Percentiles rank a stretch among this genome's conserved stretches.
Conservation (phyloP, 2,113 vertebrate species). For the Aptenodytes forsteri region DNA sequence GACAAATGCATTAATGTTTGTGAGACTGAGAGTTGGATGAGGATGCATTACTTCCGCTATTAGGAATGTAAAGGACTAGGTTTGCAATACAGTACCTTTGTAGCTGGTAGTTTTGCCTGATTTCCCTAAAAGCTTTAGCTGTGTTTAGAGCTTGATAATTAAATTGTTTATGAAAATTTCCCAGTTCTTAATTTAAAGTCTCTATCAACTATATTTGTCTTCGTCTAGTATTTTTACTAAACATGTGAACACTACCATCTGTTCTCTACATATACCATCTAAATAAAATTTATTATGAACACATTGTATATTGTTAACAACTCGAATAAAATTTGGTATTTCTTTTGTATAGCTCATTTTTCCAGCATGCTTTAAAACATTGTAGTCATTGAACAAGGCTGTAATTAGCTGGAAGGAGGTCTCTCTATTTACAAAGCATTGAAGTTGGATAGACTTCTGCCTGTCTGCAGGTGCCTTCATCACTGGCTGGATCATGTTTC, state of each 20-base stretch:
- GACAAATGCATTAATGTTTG: background rate
- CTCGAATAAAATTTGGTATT: background rate
- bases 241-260: background rate
- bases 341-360: conserved; percentile 9
- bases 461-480: background rate
- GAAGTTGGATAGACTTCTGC: background rate
- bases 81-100: background rate
- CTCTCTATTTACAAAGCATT: background rate
- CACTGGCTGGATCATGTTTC: background rate
- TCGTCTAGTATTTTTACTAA: conserved; percentile 30
- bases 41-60: background rate
- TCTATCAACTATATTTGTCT: conserved; percentile 37
- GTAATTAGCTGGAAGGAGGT: background rate
- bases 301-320: background rate
- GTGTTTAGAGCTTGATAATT: conserved; percentile 6
- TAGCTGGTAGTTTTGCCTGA: background rate
- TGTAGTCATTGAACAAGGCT: background rate
- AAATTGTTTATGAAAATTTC: conserved; percentile 17
- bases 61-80: background rate
- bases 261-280: background rate
- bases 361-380: background rate
- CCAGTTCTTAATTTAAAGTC: conserved; percentile 27
- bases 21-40: background rate
- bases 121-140: background rate
- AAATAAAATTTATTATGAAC: conserved; percentile 22